These are phyloP conservation scores for Bedellia somnulentella DNA, from an alignment of 2,888 invertebrate genomes.

Conservation along the genomic window DNA sequence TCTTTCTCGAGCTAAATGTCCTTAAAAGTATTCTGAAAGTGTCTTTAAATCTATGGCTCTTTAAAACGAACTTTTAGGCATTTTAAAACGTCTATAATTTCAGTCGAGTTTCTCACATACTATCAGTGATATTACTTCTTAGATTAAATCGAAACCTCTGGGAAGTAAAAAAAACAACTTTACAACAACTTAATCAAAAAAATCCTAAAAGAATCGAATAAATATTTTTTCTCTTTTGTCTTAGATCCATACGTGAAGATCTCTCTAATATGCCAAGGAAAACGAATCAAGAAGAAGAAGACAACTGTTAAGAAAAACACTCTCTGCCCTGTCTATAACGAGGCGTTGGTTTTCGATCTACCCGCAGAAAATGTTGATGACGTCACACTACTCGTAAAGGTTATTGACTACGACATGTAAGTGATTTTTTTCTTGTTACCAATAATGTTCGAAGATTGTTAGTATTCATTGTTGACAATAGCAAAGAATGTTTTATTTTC, in stretches of 20 bases:
- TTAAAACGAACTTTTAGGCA: too few relatives aligned
- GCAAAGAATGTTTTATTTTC: constrained; percentile 3
- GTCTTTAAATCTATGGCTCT: too few relatives aligned
- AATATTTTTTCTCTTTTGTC: constrained; percentile 12
- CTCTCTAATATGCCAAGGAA: constrained; percentile 82
- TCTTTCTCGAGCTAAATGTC: too few relatives aligned
- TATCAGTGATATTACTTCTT: too few relatives aligned
- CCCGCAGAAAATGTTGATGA: constrained; percentile 81
- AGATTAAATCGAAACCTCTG: too few relatives aligned
- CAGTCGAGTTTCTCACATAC: too few relatives aligned
- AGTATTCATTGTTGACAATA: background rate
- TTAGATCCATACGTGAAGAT: constrained; percentile 94
- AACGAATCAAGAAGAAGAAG: constrained; percentile 90
- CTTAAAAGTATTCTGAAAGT: too few relatives aligned
- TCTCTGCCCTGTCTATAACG: constrained; percentile 88
- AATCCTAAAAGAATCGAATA: too few relatives aligned
- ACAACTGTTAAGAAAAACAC: constrained; percentile 88
- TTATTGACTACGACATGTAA: constrained; percentile 88
- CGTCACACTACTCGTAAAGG: constrained; percentile 79
- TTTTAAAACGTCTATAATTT: too few relatives aligned
- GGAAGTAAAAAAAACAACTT: too few relatives aligned
- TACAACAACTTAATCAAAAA: too few relatives aligned
- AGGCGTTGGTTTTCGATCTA: constrained; percentile 90
- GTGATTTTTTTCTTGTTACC: constrained; percentile 11
- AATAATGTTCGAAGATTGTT: background rate